Base-by-base conservation (phyloP, 2,888 invertebrate genomes). In the Palloptera scutellata region DNA sequence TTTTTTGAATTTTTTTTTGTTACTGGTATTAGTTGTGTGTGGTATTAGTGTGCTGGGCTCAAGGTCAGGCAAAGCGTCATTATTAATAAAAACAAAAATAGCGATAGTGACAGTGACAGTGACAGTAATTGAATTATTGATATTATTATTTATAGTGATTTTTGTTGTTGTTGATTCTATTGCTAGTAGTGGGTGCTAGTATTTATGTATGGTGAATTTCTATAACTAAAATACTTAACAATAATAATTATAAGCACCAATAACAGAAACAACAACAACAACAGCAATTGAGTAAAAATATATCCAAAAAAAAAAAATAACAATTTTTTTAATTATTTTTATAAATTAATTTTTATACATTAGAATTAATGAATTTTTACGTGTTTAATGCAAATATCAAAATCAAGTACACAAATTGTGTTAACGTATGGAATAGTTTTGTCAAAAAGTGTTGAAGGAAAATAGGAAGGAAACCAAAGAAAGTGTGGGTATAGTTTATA, bases 31-130 rank as follows among this genome's bases (percentile, higher is more conserved):
- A 45, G 45, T 12, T 45, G 13, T 1, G 45, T 45, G 10, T 45
- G 15, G 48, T 48, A 48, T 9, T 48, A 6, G 30, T 30, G 30
- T 5, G 6, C 9, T 48, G 48, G 76, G 30, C 78, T 79, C 79
- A 78, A 78, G 78, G 78, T 78, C 76, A 77, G 70, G 70, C 70
- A 72, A 74, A 79, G 78, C 77, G 77, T 78, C 79, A 78, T 75
- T 74, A 74, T 73, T 75, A 79, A 79, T 75, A 69, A 73, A 74
- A 77, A 66, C 59, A 64, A 55, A 67, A 53, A 61, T 52, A 64
- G 70, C 69, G 62, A 70, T 51, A 67, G 58, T 67, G 58, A 69
- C 43, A 55, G 40, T 40, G 8, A 51, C 19, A 6, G 48, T 15
- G 5, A 11, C 6, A 48, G 11, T 48, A 48, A 48, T 48, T 48